Conservation (phyloP, 2,113 vertebrate species). For the Gallinago paraguaiae region DNA sequence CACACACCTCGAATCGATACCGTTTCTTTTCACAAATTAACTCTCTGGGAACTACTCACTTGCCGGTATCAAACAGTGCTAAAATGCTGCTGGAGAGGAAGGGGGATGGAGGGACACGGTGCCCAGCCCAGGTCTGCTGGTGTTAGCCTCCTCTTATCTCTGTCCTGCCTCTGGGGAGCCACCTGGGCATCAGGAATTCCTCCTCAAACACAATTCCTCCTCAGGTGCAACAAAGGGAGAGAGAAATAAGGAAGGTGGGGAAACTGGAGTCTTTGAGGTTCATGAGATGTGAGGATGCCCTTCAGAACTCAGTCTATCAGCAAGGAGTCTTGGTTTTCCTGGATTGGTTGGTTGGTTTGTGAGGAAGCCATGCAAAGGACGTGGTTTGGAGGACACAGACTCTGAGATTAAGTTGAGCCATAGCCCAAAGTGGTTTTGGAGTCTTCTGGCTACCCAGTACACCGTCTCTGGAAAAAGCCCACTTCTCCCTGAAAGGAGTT, state of each 20-base stretch:
- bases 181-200: not conserved
- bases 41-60: not conserved
- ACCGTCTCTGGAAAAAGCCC: not conserved
- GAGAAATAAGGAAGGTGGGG: not conserved
- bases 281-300: not conserved
- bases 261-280: not conserved
- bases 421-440: not conserved
- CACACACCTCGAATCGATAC: slow-evolving; percentile 4
- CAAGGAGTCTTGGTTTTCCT: not conserved
- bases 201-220: not conserved
- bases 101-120: rapidly evolving
- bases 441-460: not conserved
- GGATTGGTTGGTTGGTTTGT: not conserved
- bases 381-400: not conserved
- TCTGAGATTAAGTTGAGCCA: not conserved
- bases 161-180: not conserved
- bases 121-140: not conserved
- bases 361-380: not conserved
- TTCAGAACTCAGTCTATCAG: not conserved
- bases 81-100: not conserved
- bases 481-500: not conserved
- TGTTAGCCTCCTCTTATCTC: not conserved
- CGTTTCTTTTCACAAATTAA: slow-evolving; percentile 18
- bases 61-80: not conserved
- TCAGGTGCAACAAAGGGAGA: not conserved